These are phyloP conservation scores for Eriosoma lanigerum DNA, from an alignment of 1,140 invertebrate species.

Conservation along the genomic window DNA sequence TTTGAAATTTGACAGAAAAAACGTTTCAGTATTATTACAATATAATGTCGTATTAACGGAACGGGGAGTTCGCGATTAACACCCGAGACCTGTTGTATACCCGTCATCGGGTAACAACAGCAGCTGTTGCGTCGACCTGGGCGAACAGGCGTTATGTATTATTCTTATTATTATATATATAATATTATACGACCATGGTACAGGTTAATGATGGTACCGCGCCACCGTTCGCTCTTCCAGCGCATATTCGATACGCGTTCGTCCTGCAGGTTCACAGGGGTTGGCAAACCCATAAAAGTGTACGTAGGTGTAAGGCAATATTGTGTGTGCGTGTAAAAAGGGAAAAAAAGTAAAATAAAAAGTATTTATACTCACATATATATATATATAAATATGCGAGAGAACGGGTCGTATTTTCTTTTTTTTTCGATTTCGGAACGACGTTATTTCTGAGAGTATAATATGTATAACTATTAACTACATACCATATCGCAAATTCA, in stretches of 20 bases:
- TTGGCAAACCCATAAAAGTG: constrained; percentile 25
- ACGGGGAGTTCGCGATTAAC: no score
- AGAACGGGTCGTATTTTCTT: not conserved
- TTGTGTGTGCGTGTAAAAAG: not conserved
- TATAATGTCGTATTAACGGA: no score
- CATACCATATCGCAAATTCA: not conserved
- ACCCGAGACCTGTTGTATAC: not conserved
- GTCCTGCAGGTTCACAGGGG: constrained; percentile 20
- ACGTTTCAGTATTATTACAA: no score
- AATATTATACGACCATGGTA: no score
- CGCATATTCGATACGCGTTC: not conserved
- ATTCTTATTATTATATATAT: not conserved
- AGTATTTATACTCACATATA: no score
- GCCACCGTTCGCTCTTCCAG: not conserved
- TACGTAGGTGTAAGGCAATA: not conserved
- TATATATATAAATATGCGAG: no score
- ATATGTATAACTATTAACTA: no score
- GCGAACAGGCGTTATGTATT: not conserved
- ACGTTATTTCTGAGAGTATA: no score
- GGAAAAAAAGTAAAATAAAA: not conserved
- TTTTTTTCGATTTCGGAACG: constrained; percentile 2
- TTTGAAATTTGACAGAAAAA: no score
- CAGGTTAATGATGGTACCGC: no score
- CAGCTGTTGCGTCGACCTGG: not conserved
- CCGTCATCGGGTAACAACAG: not conserved